Evolutionary conservation across 2,113 vertebrate genomes (phyloP).

Genomic region (Eulemur macaco): DNA sequence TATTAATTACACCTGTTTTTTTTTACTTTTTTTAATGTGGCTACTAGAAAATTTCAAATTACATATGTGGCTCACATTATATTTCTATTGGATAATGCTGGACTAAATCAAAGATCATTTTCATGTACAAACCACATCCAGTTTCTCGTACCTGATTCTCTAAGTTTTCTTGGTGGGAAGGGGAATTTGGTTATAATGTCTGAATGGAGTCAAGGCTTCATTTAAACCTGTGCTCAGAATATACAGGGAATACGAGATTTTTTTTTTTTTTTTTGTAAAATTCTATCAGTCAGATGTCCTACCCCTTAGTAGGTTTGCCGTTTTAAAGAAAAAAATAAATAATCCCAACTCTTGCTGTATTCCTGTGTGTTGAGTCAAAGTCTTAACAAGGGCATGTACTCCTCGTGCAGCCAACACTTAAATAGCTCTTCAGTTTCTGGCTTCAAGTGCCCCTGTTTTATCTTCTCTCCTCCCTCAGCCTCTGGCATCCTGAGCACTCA

Average conservation of each 20-base stretch:
- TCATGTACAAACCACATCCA: neutral
- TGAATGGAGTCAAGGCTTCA: neutral
- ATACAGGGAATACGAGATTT: neutral
- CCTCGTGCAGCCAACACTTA: constrained; percentile 35
- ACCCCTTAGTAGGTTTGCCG: neutral
- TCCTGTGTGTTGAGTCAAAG: neutral
- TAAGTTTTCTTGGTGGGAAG: neutral
- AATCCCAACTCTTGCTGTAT: neutral
- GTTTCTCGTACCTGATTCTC: neutral
- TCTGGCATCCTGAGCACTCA: constrained; percentile 50
- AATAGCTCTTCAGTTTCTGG: constrained; percentile 50
- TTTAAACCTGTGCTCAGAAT: neutral
- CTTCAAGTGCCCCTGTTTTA: constrained; percentile 13
- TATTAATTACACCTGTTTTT: neutral
- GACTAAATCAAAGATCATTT: neutral
- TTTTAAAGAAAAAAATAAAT: constrained; percentile 25
- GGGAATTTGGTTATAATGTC: neutral
- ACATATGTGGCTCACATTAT: neutral
- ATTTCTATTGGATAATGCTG: constrained; percentile 7
- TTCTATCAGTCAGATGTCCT: neutral
- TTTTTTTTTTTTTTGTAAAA: neutral
- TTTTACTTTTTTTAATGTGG: constrained; percentile 5
- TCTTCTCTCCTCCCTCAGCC: constrained; percentile 36
- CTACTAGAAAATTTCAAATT: neutral
- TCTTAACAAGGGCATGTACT: constrained; percentile 49